These are phyloP conservation scores for Netta rufina DNA, from an alignment of 2,797 vertebrate genomes.

Conservation along the genomic window DNA sequence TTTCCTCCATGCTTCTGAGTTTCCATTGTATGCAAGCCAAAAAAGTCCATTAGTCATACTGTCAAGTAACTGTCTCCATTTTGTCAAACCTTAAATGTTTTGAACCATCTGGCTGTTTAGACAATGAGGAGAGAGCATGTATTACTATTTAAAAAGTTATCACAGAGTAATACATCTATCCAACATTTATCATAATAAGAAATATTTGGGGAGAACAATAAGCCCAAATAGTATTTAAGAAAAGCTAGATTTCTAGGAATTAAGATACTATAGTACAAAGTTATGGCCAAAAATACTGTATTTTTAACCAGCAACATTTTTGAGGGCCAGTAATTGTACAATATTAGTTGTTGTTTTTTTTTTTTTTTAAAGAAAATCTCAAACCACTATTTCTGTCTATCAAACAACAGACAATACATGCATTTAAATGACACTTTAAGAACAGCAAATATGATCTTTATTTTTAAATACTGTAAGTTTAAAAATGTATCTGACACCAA, in stretches of 20 bases:
- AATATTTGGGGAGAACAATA: conserved; percentile 29
- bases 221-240: conserved; percentile 47
- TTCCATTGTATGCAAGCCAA: not conserved
- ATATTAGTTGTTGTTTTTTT: conserved; percentile 47
- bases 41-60: not conserved
- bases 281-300: conserved; percentile 78
- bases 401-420: conserved; percentile 77
- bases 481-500: conserved; percentile 70
- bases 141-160: conserved; percentile 11
- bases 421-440: conserved; percentile 78
- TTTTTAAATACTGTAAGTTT: conserved; percentile 78
- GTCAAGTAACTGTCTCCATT: not conserved
- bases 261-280: conserved; percentile 70
- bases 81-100: not conserved
- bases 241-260: conserved; percentile 71
- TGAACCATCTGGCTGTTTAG: not conserved
- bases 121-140: conserved; percentile 4
- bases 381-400: conserved; percentile 57
- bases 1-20: not conserved
- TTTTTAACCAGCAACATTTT: conserved; percentile 79
- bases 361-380: no score
- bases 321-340: conserved; percentile 72
- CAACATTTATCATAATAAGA: conserved; percentile 4
- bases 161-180: conserved; percentile 6
- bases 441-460: conserved; percentile 76